Conservation (phyloP, 92 coral and sea anemone species). For the Epizoanthus ramosus region DNA sequence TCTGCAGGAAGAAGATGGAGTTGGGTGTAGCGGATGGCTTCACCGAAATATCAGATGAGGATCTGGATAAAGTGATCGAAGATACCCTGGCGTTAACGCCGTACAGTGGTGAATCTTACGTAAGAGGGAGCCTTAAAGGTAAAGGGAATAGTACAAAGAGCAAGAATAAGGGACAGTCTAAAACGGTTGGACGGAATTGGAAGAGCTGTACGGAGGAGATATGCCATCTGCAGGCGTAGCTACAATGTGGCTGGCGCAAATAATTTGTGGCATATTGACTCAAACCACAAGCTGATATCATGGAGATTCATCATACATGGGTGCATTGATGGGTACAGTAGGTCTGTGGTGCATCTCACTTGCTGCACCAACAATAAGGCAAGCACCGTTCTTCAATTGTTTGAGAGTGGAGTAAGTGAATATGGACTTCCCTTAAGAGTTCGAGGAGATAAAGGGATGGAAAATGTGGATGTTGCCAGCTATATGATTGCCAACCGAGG, state of each 20-base stretch:
- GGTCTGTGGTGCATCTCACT: constrained; percentile 6
- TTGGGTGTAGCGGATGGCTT: constrained; percentile 55
- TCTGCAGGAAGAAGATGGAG: constrained; percentile 17
- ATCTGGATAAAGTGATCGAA: constrained; percentile 46
- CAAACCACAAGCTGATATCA: constrained; percentile 35
- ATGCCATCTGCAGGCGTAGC: constrained; percentile 17
- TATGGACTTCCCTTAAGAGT: constrained; percentile 16
- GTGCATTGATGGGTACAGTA: constrained; percentile 29
- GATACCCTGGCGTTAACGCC: constrained; percentile 59
- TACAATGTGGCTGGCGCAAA: constrained; percentile 21
- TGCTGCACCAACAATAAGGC: not conserved
- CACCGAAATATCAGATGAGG: constrained; percentile 62
- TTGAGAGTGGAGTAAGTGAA: not conserved
- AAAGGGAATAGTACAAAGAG: constrained; percentile 64
- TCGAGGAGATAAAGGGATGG: constrained; percentile 18
- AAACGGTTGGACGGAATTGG: constrained; percentile 61
- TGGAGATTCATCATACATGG: not conserved
- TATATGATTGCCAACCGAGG: constrained; percentile 45
- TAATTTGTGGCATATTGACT: constrained; percentile 38
- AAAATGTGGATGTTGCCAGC: constrained; percentile 50
- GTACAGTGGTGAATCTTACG: constrained; percentile 69
- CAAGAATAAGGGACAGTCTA: constrained; percentile 62
- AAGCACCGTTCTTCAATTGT: too few relatives aligned
- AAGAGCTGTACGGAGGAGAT: constrained; percentile 54
- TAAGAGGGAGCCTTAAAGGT: constrained; percentile 67